Evolutionary conservation across 2,113 vertebrate genomes (phyloP), one percentile per base, ranked within the genome.

Genomic region (Motacilla tschutschensis): DNA sequence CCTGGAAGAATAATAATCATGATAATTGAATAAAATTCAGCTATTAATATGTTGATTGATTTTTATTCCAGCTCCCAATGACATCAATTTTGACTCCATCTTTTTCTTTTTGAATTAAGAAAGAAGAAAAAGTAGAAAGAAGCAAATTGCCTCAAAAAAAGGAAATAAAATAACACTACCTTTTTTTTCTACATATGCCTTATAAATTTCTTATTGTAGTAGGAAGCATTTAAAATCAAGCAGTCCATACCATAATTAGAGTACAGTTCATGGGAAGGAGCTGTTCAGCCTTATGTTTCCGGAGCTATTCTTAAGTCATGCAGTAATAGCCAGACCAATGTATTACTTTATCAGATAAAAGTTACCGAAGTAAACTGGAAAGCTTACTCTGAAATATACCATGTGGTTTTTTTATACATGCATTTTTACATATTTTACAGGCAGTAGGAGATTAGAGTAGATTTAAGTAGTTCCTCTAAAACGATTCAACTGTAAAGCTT

Each of bases 381-480:
- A 33, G 12, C 46, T 87, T 85, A 48, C 38, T 44, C 69, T 87
- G 79, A 93, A 88, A 55, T 74, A 87, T 14, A 69, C 70, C 87
- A 24, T 48, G 73, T 76, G 50, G 8, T 4, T 59, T 81, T 85
- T 94, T 51, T 77, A 74, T 62, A 59, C 25, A 79, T n/a, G 40
- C 18, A 64, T 82, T 91, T 93, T 70, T 72, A 70, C 35, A 36
- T 92, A 84, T 81, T 95, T 96, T 92, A 85, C 20, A 86, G 44
- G 57, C 19, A 6, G 53, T 89, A 81, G 16, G 53, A 91, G 55
- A 87, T 91, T 91, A 91, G 74, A 60, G 33, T 78, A 40, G 33
- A 84, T 93, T 90, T 91, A 90, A 94, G 73, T 59, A 57, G 71
- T 77, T 73, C 64, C 83, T 63, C 73, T 93, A 33, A 86, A 92